These are phyloP conservation scores for Maconellicoccus hirsutus DNA, from an alignment of 1,140 invertebrate genomes.

Conservation along the genomic window DNA sequence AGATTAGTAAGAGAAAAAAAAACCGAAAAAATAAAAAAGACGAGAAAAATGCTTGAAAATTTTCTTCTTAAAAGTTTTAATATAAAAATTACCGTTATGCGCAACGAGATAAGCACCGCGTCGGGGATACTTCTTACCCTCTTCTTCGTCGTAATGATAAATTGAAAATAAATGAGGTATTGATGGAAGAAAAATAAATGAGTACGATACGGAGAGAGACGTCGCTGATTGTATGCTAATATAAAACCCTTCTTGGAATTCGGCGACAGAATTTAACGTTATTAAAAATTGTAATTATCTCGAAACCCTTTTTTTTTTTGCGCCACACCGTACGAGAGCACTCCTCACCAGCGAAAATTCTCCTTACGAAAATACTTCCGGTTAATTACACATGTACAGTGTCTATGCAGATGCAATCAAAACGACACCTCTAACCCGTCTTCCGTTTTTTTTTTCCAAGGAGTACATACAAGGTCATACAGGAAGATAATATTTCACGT, in stretches of 20 bases:
- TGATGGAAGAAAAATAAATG: constrained; percentile 19
- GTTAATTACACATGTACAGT: no score
- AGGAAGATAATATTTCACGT: no score
- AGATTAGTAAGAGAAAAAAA: not conserved
- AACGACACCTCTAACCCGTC: no score
- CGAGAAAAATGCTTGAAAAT: constrained; percentile 1
- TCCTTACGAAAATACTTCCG: no score
- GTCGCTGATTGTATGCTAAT: constrained; percentile 21
- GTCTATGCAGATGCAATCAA: no score
- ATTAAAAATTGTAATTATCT: constrained; percentile 21
- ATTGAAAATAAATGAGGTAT: constrained; percentile 22
- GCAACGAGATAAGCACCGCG: not conserved
- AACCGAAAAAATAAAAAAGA: not conserved
- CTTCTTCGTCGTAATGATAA: constrained; percentile 6
- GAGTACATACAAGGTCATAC: no score
- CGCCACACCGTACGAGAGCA: not conserved
- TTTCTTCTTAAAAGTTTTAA: constrained; percentile 16
- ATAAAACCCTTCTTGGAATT: constrained; percentile 8
- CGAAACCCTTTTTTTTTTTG: not conserved
- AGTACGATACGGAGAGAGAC: not conserved
- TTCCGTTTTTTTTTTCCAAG: no score
- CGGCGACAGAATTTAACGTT: not conserved
- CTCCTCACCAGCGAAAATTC: no score
- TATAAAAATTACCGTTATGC: constrained; percentile 18
- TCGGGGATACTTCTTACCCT: not conserved